Base-by-base conservation (phyloP, 2,113 vertebrate species). In the Prinia subflava region DNA sequence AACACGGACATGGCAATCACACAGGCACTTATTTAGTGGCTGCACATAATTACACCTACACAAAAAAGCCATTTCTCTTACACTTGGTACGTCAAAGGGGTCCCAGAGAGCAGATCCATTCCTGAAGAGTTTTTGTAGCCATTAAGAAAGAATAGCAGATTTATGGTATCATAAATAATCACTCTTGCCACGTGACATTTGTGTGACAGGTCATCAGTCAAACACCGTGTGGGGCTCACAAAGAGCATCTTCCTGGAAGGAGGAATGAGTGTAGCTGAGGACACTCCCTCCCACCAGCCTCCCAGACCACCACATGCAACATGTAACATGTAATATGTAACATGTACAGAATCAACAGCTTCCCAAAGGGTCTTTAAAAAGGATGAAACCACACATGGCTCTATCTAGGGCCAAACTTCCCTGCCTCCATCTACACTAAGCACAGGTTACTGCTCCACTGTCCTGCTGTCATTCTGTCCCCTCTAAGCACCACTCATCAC, bases 41-140 rank as follows among this genome's bases (percentile, higher is more conserved):
- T 91, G 37, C 53, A 79, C 31, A 15, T 77, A 77, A 88, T 74
- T 67, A 83, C 10, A 59, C 41, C 65, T 62, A 60, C 44, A 84
- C 11, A 37, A 89, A 68, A 80, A 86, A 67, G 42, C 37, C 53
- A 28, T 57, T 93, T 88, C 42, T 88, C 46, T 77, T 70, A 67
- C 0, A 5, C 17, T 63, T 1, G 0, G 3, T 42, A 46, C 1
- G 2, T 62, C 65, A 87, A 73, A 89, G 28, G 42, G 75, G 31
- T 44, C 14, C 6, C 56, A 75, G 83, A 37, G 13, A 70, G 31
- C 80, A 71, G 64, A 74, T 44, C 62, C 37, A 52, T 71, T 81
- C 41, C 60, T 68, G 44, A 19, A 41, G 52, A 57, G 56, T 24
- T 92, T 89, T 52, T 81, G 35, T 25, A 59, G 42, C 42, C 75